Conservation (phyloP, 2,113 vertebrate genomes). For the Gymnocephalus cernua region DNA sequence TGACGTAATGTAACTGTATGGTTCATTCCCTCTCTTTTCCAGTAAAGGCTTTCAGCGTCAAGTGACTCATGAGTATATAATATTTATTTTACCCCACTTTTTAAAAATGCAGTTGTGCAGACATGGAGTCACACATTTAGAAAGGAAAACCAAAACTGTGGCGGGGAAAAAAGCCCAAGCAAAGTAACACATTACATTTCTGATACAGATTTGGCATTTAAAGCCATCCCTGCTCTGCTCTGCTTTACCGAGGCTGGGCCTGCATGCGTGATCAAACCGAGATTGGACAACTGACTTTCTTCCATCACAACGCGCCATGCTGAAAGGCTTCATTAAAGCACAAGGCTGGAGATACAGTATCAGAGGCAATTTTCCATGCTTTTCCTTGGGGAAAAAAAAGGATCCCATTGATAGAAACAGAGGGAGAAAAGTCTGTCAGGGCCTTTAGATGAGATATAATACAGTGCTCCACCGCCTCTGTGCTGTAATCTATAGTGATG, state of each 20-base stretch:
- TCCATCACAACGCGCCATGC: constrained; percentile 30
- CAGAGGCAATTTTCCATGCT: constrained; percentile 77
- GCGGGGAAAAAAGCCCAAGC: neutral
- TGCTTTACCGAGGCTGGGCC: constrained; percentile 41
- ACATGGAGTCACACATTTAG: constrained; percentile 3
- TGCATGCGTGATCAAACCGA: constrained; percentile 72
- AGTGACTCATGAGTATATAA: constrained; percentile 41
- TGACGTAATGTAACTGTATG: neutral
- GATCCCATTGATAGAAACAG: constrained; percentile 76
- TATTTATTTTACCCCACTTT: constrained; percentile 43
- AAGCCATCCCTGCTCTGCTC: constrained; percentile 43
- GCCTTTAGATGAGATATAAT: constrained; percentile 79
- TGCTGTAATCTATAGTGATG: constrained; percentile 76
- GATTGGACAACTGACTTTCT: constrained; percentile 53
- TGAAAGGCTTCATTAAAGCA: constrained; percentile 82
- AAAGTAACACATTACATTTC: constrained; percentile 39
- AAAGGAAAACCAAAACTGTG: neutral
- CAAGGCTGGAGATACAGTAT: constrained; percentile 76
- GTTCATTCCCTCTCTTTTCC: neutral
- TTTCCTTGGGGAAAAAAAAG: constrained; percentile 67
- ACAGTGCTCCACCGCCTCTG: constrained; percentile 59
- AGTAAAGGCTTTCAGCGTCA: neutral
- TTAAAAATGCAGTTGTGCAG: constrained; percentile 18
- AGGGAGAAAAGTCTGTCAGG: constrained; percentile 65
- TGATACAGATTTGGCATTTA: constrained; percentile 63